phyloP scores from a whole-genome alignment of 2,888 invertebrate species.

The Schizaphis graminum region DNA sequence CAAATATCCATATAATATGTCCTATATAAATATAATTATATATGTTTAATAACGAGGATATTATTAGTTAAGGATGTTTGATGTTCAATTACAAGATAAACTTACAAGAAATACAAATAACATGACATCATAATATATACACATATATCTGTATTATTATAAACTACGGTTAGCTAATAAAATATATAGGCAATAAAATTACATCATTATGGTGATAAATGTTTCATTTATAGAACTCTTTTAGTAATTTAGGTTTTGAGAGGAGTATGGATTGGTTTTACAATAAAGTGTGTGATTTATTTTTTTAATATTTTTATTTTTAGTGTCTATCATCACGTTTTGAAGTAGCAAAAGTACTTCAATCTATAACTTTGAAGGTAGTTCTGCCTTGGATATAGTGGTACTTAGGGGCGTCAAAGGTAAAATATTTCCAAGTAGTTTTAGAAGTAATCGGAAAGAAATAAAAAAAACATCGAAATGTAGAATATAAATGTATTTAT shows the following conservation, averaged over 20 bases:
- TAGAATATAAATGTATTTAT: background rate
- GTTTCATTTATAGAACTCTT: background rate
- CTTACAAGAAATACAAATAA: background rate
- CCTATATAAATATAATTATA: too few species aligned
- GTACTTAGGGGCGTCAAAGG: background rate
- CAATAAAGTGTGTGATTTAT: background rate
- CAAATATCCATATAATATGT: background rate
- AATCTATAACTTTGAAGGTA: background rate
- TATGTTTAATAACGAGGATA: background rate
- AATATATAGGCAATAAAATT: too few species aligned
- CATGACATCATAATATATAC: background rate
- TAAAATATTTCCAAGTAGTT: background rate
- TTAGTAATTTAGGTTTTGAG: background rate
- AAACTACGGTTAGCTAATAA: too few species aligned
- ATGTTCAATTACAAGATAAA: background rate
- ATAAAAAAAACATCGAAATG: background rate
- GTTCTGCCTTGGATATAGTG: background rate
- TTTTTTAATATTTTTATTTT: background rate
- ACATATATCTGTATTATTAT: background rate
- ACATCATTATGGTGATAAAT: background rate
- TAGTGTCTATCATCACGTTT: background rate
- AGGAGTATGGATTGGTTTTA: background rate
- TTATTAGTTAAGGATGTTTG: background rate
- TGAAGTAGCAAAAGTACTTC: background rate
- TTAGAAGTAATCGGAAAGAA: background rate